A percentile compares a stretch with the other conserved stretches of the same genome.
phyloP scores from a whole-genome alignment of 2,797 vertebrate species.

The Myiotriccus ornatus region DNA sequence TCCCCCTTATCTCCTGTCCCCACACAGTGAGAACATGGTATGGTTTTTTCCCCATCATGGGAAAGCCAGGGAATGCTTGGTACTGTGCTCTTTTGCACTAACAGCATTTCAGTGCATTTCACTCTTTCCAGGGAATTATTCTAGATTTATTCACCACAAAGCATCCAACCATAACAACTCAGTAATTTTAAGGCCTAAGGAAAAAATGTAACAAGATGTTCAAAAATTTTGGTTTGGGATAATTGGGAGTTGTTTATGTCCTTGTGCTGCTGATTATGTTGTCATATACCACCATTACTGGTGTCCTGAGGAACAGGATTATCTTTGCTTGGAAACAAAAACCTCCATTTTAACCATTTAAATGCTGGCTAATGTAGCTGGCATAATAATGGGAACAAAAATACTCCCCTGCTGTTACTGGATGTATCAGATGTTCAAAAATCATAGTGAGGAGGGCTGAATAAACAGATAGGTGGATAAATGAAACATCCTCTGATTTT shows the following conservation, averaged over 20 bases:
- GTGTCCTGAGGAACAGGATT: slow-evolving; percentile 25
- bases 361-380: background rate
- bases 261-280: slow-evolving; percentile 36
- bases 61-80: background rate
- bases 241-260: slow-evolving; percentile 64
- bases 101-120: slow-evolving; percentile 14
- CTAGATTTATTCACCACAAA: slow-evolving; percentile 69
- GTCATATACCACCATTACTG: slow-evolving; percentile 27
- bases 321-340: slow-evolving; percentile 47
- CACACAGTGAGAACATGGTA: background rate
- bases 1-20: background rate
- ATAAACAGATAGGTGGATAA: background rate
- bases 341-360: slow-evolving; percentile 48
- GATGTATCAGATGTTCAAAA: background rate
- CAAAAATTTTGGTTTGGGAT: slow-evolving; percentile 61
- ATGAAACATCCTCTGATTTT: background rate
- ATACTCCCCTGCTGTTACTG: background rate
- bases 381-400: background rate
- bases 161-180: slow-evolving; percentile 67
- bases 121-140: slow-evolving; percentile 72
- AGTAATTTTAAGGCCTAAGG: slow-evolving; percentile 68
- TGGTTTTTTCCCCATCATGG: background rate
- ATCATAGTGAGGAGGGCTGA: background rate
- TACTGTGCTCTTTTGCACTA: slow-evolving; percentile 39
- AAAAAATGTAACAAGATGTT: slow-evolving; percentile 71